Evolutionary conservation across 2,797 vertebrate species (phyloP).

Genomic region (Acanthornis magna): DNA sequence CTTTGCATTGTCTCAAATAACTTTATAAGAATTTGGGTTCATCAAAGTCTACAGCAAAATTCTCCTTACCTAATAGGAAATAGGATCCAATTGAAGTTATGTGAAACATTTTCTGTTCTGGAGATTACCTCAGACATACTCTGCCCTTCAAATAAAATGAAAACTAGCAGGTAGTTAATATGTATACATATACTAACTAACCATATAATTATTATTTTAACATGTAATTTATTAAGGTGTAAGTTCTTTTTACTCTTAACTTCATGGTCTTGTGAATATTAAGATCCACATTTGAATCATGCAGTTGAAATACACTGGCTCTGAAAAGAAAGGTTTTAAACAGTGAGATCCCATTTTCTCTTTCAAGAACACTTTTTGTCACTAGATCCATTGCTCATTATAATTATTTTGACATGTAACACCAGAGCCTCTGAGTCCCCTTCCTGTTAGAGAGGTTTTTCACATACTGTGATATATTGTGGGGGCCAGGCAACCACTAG

Average conservation of each 20-base stretch:
- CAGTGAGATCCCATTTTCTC: not conserved
- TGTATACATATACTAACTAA: not conserved
- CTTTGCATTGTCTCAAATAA: not conserved
- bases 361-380: not conserved
- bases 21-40: not conserved
- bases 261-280: not conserved
- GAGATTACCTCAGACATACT: not conserved
- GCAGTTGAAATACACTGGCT: not conserved
- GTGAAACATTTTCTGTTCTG: not conserved
- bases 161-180: not conserved
- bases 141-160: not conserved
- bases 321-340: not conserved
- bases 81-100: not conserved
- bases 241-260: not conserved
- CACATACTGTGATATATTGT: no score
- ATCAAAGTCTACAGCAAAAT: not conserved
- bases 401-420: not conserved
- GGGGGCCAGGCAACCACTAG: not conserved
- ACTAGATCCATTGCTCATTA: not conserved
- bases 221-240: not conserved
- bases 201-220: not conserved
- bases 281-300: not conserved
- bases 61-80: not conserved
- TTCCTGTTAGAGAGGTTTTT: not conserved
- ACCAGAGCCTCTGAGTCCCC: not conserved